Conservation (phyloP, 2,113 vertebrate species). For the Microcebus jonahi region DNA sequence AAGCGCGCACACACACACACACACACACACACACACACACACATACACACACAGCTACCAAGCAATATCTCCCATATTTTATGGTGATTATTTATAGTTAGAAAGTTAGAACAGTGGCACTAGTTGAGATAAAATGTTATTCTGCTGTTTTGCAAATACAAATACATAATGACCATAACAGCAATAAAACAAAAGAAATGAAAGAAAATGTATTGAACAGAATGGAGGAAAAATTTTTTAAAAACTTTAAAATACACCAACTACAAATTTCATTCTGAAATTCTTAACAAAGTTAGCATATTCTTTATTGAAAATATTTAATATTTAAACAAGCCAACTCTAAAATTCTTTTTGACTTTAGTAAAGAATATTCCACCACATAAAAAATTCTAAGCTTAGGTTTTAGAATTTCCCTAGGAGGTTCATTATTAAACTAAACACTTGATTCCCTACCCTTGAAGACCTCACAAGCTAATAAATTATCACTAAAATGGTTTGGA, state of each 20-base stretch:
- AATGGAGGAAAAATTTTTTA: not conserved
- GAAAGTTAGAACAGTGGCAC: not conserved
- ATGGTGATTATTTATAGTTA: not conserved
- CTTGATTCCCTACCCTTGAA: slow-evolving; percentile 9
- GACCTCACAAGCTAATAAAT: not conserved
- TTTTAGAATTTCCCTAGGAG: not conserved
- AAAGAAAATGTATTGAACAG: not conserved
- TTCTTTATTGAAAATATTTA: slow-evolving; percentile 13
- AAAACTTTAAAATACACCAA: not conserved
- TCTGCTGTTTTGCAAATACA: not conserved
- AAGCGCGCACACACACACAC: not conserved
- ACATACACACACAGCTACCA: not conserved
- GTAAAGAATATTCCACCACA: not conserved
- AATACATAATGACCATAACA: not conserved
- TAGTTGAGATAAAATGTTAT: not conserved
- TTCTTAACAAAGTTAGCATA: not conserved
- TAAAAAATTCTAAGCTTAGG: not conserved
- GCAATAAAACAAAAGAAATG: not conserved
- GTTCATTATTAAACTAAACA: slow-evolving; percentile 32
- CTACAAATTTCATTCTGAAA: slow-evolving; percentile 7
- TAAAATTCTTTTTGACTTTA: slow-evolving; percentile 37
- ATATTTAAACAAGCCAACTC: not conserved
- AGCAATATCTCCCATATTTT: not conserved
- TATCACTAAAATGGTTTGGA: not conserved
- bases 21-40: not conserved